Conservation (phyloP, 1,140 invertebrate genomes). For the Dendrolimus kikuchii region DNA sequence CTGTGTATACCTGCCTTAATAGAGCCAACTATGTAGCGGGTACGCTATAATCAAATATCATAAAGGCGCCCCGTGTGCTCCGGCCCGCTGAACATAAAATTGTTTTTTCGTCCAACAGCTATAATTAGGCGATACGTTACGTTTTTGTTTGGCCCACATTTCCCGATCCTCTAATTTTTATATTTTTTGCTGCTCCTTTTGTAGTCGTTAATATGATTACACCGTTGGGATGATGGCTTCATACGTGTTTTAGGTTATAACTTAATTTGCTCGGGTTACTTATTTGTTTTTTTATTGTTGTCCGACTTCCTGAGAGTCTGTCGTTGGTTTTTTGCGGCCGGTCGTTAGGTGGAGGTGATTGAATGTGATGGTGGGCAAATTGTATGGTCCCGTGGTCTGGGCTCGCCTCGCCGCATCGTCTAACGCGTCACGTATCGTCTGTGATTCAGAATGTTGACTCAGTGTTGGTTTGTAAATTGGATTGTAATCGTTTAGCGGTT, state of each 20-base stretch:
- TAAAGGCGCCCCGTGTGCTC: constrained; percentile 40
- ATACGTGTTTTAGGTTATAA: constrained; percentile 72
- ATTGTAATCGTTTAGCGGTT: constrained; percentile 35
- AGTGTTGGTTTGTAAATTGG: constrained; percentile 28
- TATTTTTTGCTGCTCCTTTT: constrained; percentile 68
- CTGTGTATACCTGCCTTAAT: no score
- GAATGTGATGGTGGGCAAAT: constrained; percentile 63
- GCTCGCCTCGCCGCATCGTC: constrained; percentile 9
- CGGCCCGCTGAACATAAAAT: constrained; percentile 53
- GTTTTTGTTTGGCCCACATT: constrained; percentile 72
- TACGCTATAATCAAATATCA: constrained; percentile 18
- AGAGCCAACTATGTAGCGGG: constrained; percentile 7
- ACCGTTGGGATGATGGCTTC: constrained; percentile 69
- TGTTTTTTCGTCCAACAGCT: constrained; percentile 67
- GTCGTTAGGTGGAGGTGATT: constrained; percentile 62
- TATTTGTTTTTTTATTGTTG: constrained; percentile 69
- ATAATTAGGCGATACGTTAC: constrained; percentile 70
- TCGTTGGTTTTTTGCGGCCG: constrained; percentile 52
- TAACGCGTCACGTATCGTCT: constrained; percentile 31
- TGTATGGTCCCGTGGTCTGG: constrained; percentile 23
- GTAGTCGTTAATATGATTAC: constrained; percentile 72
- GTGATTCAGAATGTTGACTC: constrained; percentile 39
- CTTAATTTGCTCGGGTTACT: constrained; percentile 67
- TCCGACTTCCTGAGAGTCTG: constrained; percentile 65
- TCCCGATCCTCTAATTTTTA: constrained; percentile 69